Conservation (phyloP, 2,888 invertebrate species). For the Ormyrus rosae region DNA sequence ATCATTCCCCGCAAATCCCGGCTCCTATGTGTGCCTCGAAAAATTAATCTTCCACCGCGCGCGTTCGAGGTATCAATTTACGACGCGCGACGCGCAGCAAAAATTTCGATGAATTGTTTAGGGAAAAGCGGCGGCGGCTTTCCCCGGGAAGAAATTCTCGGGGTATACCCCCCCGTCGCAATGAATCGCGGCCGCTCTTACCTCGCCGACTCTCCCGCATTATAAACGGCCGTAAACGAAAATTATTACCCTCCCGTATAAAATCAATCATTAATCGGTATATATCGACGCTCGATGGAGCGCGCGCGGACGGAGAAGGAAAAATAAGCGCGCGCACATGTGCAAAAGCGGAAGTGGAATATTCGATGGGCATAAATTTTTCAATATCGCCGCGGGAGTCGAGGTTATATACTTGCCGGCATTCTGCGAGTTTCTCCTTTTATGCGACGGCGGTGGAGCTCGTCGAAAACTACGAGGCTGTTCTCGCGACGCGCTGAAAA, state of each 20-base stretch:
- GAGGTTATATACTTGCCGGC: constrained; percentile 1
- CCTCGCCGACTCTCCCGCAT: neutral
- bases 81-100: too few relatives aligned
- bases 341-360: constrained; percentile 44
- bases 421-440: constrained; percentile 5
- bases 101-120: neutral
- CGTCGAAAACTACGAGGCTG: constrained; percentile 14
- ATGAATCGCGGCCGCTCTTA: neutral
- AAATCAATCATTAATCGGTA: constrained; percentile 52
- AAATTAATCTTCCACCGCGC: too few relatives aligned
- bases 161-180: neutral
- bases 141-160: too few relatives aligned
- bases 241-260: constrained; percentile 45
- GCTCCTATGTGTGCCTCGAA: too few relatives aligned
- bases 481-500: constrained; percentile 16
- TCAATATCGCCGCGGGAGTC: constrained; percentile 37
- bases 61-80: neutral
- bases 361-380: constrained; percentile 50
- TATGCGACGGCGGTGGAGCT: too few relatives aligned
- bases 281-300: constrained; percentile 9
- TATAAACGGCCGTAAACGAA: constrained; percentile 24
- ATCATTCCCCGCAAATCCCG: too few relatives aligned
- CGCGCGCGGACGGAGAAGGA: constrained; percentile 25
- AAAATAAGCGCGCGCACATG: constrained; percentile 25
- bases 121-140: neutral